Evolutionary conservation across 2,113 vertebrate species (phyloP).

Genomic region (Ibidorhyncha struthersii): DNA sequence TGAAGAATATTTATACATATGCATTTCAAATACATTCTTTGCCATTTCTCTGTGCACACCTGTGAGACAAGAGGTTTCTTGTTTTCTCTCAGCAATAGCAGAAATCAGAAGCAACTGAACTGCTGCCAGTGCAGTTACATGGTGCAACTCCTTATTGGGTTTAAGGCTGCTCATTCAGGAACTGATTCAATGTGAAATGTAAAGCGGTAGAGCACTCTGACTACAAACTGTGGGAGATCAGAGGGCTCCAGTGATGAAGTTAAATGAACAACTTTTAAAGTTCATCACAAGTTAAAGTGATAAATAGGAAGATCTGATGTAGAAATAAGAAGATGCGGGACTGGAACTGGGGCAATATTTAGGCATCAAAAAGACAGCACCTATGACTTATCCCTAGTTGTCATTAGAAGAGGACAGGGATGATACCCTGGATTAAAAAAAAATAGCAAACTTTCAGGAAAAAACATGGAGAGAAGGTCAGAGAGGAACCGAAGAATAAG

Average conservation of each 20-base stretch:
- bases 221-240: background rate
- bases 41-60: background rate
- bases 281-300: background rate
- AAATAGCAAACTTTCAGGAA: background rate
- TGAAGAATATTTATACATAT: background rate
- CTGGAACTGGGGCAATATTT: background rate
- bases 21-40: background rate
- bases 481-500: background rate
- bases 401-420: background rate
- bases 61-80: background rate
- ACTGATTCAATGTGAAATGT: background rate
- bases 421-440: background rate
- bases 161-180: background rate
- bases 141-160: background rate
- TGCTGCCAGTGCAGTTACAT: background rate
- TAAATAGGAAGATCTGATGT: background rate
- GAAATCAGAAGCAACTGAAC: background rate
- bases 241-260: background rate
- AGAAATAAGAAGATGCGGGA: background rate
- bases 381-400: background rate
- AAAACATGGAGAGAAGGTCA: slow-evolving; percentile 13
- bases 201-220: background rate
- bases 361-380: background rate
- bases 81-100: background rate
- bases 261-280: slow-evolving; percentile 8